Base-by-base conservation (phyloP, 2,113 vertebrate genomes). In the Tragelaphus buxtoni region DNA sequence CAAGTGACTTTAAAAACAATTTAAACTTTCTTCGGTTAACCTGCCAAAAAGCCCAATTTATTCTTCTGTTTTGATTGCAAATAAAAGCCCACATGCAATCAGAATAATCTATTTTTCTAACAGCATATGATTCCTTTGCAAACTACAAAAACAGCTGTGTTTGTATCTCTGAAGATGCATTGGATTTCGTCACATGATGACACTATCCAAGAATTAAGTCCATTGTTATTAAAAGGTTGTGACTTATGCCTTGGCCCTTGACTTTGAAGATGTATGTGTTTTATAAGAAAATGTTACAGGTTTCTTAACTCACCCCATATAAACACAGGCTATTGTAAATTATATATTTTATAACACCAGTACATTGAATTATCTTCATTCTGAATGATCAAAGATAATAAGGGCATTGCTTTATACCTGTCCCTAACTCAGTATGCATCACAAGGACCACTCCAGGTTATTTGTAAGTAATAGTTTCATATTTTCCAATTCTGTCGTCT, bases 111-210 rank as follows among this genome's bases (percentile, higher is more conserved):
- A 28, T 95, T 90, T 96, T 97, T 94, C 82, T 91, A 97, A 90
- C 11, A 98, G 96, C 89, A 85, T 91, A 56, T 85, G 76, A 96
- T 96, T 98, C 92, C 92, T 91, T 92, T 3, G 8, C 1, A 5
- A 97, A 96, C 72, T 94, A 97, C 10, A 97, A 96, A 98, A 97
- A 76, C 91, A 97, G 85, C 69, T 98, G 96, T 97, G 89, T 97
- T 98, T 98, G 96, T 94, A 91, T 94, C 63, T 97, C 85, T 88
- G 65, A 94, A 94, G 91, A 96, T 72, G 61, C 58, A 82, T 97
- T 35, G 60, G 93, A 96, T 95, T 96, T 79, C 74, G 45, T 86
- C 2, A 69, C 77, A 63, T 35, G 20, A 74, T 87, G 32, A 6
- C 83, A 55, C 26, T 35, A 58, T 88, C 92, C 86, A 53, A 2